Percentiles rank a stretch among this genome's conserved stretches.
Conservation (phyloP, 2,113 vertebrate species). For the Synodontis membranacea region DNA sequence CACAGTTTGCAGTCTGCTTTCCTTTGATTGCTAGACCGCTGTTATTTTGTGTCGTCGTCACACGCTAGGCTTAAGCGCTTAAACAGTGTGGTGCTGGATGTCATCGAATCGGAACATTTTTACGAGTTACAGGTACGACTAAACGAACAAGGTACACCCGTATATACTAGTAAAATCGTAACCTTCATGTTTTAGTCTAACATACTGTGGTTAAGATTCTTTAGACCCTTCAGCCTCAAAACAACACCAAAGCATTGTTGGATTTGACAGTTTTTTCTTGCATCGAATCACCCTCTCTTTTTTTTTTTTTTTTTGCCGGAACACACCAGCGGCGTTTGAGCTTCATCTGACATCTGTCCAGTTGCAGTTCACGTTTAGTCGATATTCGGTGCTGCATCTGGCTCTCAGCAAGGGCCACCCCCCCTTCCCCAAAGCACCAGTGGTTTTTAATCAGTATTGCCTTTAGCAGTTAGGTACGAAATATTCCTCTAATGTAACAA, state of each 20-base stretch:
- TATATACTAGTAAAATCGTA: background rate
- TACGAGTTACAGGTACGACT: no score
- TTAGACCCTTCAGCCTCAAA: background rate
- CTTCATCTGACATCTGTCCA: background rate
- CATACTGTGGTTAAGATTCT: background rate
- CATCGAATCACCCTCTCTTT: background rate
- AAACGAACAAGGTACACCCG: no score
- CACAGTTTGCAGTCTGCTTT: background rate
- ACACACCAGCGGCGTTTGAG: background rate
- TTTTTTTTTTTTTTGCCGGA: background rate
- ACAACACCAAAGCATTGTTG: background rate
- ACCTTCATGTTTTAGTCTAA: background rate
- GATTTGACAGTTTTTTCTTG: background rate
- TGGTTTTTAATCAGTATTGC: background rate
- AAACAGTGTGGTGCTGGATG: no score
- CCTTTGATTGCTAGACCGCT: background rate
- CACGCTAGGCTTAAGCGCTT: no score
- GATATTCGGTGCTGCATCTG: background rate
- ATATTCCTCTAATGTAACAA: conserved; percentile 6
- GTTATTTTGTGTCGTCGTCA: background rate
- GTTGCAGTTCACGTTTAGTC: background rate
- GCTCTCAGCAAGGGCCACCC: background rate
- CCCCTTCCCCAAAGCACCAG: no score
- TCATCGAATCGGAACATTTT: no score
- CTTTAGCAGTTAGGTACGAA: background rate